Evolutionary conservation across 1,140 invertebrate species (phyloP).

Genomic region (Drusus annulatus): DNA sequence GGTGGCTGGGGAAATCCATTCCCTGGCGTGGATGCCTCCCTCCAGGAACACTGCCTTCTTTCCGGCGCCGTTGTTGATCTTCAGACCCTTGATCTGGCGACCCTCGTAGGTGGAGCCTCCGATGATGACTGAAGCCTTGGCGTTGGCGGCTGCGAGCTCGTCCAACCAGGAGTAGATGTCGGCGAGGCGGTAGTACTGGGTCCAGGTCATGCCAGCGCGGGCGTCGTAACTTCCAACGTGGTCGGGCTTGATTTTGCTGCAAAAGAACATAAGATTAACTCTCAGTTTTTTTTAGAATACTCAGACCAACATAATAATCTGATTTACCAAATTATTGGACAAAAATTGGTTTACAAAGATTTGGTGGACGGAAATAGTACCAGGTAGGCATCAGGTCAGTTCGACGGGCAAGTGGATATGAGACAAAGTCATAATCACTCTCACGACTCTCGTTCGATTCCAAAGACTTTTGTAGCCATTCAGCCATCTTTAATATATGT

Average conservation of each 20-base stretch:
- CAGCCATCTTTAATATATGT: too few relatives aligned
- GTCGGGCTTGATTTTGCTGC: constrained; percentile 19
- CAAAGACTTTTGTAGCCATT: too few relatives aligned
- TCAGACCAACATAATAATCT: too few relatives aligned
- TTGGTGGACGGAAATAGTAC: too few relatives aligned
- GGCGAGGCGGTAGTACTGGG: constrained; percentile 68
- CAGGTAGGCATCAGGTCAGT: too few relatives aligned
- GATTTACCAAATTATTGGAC: too few relatives aligned
- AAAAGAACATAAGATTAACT: neutral
- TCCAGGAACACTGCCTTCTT: constrained; percentile 68
- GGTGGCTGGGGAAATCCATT: constrained; percentile 79
- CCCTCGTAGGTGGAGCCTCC: constrained; percentile 73
- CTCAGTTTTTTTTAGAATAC: too few relatives aligned
- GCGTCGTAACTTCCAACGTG: neutral
- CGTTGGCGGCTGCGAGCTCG: constrained; percentile 66
- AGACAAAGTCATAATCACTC: too few relatives aligned
- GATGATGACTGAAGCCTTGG: constrained; percentile 68
- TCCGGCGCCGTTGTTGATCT: constrained; percentile 65
- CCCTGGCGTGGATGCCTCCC: constrained; percentile 77
- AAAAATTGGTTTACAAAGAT: too few relatives aligned
- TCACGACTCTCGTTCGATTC: too few relatives aligned
- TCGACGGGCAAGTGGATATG: too few relatives aligned
- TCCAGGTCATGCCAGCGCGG: neutral
- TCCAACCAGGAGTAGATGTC: constrained; percentile 66
- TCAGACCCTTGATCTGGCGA: constrained; percentile 74